Conservation (phyloP, 2,797 vertebrate genomes). For the Alca torda region DNA sequence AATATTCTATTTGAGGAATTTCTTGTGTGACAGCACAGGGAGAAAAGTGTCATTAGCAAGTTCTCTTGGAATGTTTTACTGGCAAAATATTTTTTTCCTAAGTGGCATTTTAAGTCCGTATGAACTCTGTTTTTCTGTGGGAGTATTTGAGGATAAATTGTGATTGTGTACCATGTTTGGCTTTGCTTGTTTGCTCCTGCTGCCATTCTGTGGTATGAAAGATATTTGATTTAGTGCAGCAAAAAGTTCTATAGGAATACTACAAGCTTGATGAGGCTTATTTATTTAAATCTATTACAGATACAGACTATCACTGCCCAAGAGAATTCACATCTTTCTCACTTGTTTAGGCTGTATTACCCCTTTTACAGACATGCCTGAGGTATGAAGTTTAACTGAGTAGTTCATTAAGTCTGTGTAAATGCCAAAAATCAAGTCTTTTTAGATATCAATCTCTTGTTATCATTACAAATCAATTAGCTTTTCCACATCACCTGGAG, state of each 20-base stretch:
- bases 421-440: neutral
- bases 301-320: neutral
- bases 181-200: neutral
- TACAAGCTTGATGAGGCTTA: neutral
- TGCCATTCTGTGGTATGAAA: neutral
- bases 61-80: neutral
- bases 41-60: neutral
- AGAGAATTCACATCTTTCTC: neutral
- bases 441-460: neutral
- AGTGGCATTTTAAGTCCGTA: neutral
- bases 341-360: neutral
- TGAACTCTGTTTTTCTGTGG: neutral
- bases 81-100: neutral
- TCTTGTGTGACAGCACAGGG: neutral
- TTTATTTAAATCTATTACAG: neutral
- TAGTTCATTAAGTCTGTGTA: neutral
- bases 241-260: neutral
- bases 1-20: neutral
- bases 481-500: neutral
- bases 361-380: neutral
- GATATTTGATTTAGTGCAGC: neutral
- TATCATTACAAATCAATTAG: neutral
- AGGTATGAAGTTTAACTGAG: neutral
- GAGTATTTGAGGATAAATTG: neutral
- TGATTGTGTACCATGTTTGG: neutral